Conservation (phyloP, 2,113 vertebrate species). For the Psilopsiagon aymara region DNA sequence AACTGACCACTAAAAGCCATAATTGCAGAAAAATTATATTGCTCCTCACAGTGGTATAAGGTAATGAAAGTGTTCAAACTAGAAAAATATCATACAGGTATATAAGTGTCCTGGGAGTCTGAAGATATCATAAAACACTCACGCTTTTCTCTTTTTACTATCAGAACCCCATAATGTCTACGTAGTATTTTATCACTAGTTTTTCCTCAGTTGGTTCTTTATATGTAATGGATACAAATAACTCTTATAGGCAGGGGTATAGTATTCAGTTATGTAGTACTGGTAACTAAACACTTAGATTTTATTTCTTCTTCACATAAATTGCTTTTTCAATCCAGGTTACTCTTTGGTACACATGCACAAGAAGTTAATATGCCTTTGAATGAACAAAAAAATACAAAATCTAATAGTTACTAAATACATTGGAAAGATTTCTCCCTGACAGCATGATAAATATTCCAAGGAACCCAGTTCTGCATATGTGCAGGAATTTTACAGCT, state of each 20-base stretch:
- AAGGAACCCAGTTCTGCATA: background rate
- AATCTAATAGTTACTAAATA: background rate
- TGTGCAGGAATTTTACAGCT: background rate
- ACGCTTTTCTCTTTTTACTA: background rate
- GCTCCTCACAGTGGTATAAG: background rate
- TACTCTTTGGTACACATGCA: background rate
- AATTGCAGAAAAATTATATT: slow-evolving; percentile 1
- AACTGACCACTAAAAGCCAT: background rate
- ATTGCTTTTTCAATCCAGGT: background rate
- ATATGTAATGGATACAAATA: slow-evolving; percentile 1
- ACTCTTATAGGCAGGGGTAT: background rate
- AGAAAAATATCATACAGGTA: background rate
- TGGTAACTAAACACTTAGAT: background rate
- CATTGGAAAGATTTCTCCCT: background rate
- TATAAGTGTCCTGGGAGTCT: background rate
- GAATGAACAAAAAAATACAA: background rate
- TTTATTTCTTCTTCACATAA: background rate
- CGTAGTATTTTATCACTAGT: background rate
- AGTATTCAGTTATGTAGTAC: background rate
- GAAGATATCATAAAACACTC: slow-evolving; percentile 12
- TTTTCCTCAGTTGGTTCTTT: slow-evolving; percentile 28
- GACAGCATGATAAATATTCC: background rate
- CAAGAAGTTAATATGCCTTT: background rate
- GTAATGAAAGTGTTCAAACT: slow-evolving; percentile 10
- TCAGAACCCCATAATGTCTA: background rate